phyloP scores from a whole-genome alignment of 2,888 invertebrate genomes.

The Drosophila helvetica region DNA sequence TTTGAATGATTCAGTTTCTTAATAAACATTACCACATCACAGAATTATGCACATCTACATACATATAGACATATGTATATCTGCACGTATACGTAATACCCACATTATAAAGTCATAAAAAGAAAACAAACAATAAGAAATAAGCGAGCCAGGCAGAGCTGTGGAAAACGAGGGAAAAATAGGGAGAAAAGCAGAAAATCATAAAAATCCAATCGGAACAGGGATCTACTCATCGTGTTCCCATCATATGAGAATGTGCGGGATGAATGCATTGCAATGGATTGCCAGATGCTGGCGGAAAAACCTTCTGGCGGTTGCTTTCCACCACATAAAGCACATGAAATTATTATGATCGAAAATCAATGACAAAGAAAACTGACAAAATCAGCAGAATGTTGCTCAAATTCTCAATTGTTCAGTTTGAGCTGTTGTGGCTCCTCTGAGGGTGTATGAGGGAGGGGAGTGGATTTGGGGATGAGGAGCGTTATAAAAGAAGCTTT shows the following conservation, averaged over 20 bases:
- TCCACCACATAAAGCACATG: conserved; percentile 71
- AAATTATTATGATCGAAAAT: conserved; percentile 76
- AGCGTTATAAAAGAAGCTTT: conserved; percentile 7
- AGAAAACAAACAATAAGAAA: conserved; percentile 22
- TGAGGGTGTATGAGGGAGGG: background rate
- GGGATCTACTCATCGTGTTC: conserved; percentile 54
- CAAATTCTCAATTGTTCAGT: conserved; percentile 42
- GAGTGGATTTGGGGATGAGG: background rate
- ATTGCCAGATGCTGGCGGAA: conserved; percentile 46
- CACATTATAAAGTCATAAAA: conserved; percentile 48
- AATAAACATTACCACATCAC: background rate
- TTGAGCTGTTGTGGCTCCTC: background rate
- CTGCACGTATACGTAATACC: conserved; percentile 14
- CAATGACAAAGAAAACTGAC: conserved; percentile 75
- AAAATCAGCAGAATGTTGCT: conserved; percentile 61
- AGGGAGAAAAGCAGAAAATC: conserved; percentile 49
- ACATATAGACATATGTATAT: background rate
- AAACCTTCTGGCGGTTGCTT: conserved; percentile 33
- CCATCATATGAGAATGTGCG: no score
- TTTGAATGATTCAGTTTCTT: no score
- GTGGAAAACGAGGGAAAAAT: background rate
- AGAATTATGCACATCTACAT: background rate
- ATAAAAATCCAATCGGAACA: conserved; percentile 62
- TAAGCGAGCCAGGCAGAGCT: conserved; percentile 1
- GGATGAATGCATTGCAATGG: conserved; percentile 63